A percentile compares a stretch with the other conserved stretches of the same genome.
Conservation (phyloP, 1,140 invertebrate genomes). For the Atta texana region DNA sequence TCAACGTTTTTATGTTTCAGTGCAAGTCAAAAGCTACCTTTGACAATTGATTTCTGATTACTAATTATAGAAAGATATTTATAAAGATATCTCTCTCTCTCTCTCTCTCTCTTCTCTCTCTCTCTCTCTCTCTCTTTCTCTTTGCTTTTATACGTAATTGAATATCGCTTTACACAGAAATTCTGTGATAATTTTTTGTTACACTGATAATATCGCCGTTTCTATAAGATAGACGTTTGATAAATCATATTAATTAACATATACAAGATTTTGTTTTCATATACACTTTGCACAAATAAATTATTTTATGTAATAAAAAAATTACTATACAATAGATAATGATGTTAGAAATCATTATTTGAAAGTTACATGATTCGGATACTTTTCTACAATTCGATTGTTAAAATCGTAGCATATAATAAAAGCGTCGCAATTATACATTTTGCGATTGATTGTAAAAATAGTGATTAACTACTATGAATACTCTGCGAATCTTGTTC, state of each 20-base stretch:
- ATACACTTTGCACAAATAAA: background rate
- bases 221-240: background rate
- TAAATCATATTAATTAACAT: background rate
- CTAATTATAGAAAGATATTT: slow-evolving; percentile 10
- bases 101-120: too few species aligned
- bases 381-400: too few species aligned
- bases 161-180: background rate
- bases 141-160: background rate
- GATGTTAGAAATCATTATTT: background rate
- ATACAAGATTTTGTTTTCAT: background rate
- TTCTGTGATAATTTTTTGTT: background rate
- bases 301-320: background rate
- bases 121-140: too few species aligned
- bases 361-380: too few species aligned
- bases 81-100: background rate
- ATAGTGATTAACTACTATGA: background rate
- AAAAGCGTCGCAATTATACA: background rate
- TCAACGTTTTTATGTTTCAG: background rate
- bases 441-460: background rate
- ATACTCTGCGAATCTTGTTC: background rate
- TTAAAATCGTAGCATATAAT: background rate
- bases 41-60: background rate
- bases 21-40: background rate
- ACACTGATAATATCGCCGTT: background rate
- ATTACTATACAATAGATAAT: background rate